Percentiles rank a stretch among this genome's conserved stretches.
Evolutionary conservation across 2,888 invertebrate species (phyloP).

Genomic region (Parascotia fuliginaria): DNA sequence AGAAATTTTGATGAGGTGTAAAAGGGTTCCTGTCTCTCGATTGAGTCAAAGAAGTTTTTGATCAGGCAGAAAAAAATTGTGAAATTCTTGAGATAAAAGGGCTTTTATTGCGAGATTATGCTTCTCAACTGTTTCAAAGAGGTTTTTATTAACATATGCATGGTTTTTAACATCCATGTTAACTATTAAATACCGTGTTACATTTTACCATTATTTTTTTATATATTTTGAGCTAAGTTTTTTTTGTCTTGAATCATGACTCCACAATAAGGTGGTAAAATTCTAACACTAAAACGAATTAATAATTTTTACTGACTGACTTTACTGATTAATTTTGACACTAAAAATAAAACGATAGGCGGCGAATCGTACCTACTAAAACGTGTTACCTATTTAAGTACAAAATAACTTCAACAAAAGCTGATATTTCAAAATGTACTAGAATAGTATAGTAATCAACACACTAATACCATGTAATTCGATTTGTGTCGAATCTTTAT

Average conservation of each 20-base stretch:
- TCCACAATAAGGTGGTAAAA: too few species aligned
- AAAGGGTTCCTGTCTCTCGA: slow-evolving; percentile 73
- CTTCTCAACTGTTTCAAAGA: slow-evolving; percentile 12
- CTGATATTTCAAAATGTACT: not conserved
- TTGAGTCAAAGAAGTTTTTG: slow-evolving; percentile 71
- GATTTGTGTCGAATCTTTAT: not conserved
- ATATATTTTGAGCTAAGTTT: too few species aligned
- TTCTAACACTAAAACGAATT: too few species aligned
- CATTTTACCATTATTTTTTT: too few species aligned
- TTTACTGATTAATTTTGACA: too few species aligned
- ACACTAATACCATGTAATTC: slow-evolving; percentile 2
- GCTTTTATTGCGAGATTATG: slow-evolving; percentile 21
- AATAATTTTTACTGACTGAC: too few species aligned
- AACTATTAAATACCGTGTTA: too few species aligned
- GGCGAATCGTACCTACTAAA: too few species aligned
- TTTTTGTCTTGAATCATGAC: too few species aligned
- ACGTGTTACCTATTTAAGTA: too few species aligned
- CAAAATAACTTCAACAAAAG: too few species aligned
- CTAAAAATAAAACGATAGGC: too few species aligned
- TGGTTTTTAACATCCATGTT: not conserved
- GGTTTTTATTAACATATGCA: not conserved
- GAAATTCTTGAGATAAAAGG: slow-evolving; percentile 32
- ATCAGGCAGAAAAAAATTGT: slow-evolving; percentile 31
- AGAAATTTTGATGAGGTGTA: slow-evolving; percentile 79
- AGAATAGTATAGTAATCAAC: not conserved